These are phyloP conservation scores for Crenichthys baileyi DNA, from an alignment of 2,797 vertebrate genomes.

Conservation along the genomic window DNA sequence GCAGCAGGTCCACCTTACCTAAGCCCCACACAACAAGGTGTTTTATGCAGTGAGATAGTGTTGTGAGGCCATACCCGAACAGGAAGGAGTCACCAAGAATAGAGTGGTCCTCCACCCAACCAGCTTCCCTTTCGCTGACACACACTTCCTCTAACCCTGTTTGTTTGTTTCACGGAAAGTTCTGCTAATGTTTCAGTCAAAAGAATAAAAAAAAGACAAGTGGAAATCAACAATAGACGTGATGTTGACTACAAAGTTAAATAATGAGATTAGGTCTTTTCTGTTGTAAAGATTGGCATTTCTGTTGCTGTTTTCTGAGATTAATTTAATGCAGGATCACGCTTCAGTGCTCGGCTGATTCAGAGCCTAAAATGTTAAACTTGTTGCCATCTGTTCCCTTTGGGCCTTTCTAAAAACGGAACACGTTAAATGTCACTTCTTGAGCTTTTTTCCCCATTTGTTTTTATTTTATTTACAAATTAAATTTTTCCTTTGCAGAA, in stretches of 20 bases:
- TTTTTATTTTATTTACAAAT: background rate
- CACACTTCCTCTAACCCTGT: slow-evolving; percentile 50
- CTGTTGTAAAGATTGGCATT: background rate
- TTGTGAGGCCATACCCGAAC: slow-evolving; percentile 61
- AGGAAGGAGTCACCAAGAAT: slow-evolving; percentile 69
- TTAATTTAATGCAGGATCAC: background rate
- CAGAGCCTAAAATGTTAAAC: background rate
- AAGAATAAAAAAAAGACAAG: background rate
- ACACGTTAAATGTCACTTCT: background rate
- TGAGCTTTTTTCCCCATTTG: background rate
- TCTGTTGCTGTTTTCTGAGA: background rate
- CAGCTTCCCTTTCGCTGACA: slow-evolving; percentile 59
- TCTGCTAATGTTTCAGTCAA: background rate
- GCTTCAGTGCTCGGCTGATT: background rate
- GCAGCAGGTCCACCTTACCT: slow-evolving; percentile 6
- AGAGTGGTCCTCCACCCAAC: slow-evolving; percentile 47
- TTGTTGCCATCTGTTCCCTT: background rate
- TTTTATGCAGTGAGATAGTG: slow-evolving; percentile 33
- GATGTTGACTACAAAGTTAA: background rate
- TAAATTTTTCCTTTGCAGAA: background rate
- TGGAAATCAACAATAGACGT: background rate
- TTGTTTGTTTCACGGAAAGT: background rate
- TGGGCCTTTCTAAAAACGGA: background rate
- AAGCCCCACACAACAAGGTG: slow-evolving; percentile 4
- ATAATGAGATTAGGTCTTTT: background rate